Base-by-base conservation (phyloP, 2,888 invertebrate genomes). In the Campoplex capitator region DNA sequence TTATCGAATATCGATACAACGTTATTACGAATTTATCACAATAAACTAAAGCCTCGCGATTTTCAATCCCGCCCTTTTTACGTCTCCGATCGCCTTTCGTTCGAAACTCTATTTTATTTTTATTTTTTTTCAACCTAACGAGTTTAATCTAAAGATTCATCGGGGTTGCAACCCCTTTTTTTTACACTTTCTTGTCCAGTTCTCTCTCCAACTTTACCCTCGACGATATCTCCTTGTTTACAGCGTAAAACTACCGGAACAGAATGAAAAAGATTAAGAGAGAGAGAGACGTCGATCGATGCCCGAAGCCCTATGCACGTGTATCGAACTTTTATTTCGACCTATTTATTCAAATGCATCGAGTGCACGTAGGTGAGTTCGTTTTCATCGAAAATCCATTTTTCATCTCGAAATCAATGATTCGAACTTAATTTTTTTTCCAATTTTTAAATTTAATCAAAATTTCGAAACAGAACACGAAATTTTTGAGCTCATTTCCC, bases 181-280 rank as follows among this genome's bases (percentile, higher is more conserved):
- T 83, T 48, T 71, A 81, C 58, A 75, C 23, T 32, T 62, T 6
- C 32, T 16, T 2, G 32, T 11, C 1, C 23, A 3, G 28, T 4
- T 0, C 13, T 16, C 28, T 32, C 62, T 9, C 28, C 2, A 4
- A 32, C 38, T 18, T 67, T n/a, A 7, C 35, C 7, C n/a, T 18
- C 1, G 18, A 38, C 18, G 18, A 7, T n/a, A 18, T 13, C 3
- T 18, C 42, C n/a, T 67, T 67, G 42, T 67, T 67, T 67, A 38
- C 42, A 9, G n/a, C 7, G 67, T 11, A 3, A 73, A 35, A n/a
- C 51, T 32, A 32, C n/a, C 4, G 73, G 11, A 73, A n/a, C 11
- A 35, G 73, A 35, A 51, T 48, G 4, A 73, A 35, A 73, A 32
- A 38, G 51, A 73, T 73, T 51, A 9, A 73, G 73, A 32, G 48